Evolutionary conservation across 2,888 invertebrate genomes (phyloP).

Genomic region (Pedicia rivosa): DNA sequence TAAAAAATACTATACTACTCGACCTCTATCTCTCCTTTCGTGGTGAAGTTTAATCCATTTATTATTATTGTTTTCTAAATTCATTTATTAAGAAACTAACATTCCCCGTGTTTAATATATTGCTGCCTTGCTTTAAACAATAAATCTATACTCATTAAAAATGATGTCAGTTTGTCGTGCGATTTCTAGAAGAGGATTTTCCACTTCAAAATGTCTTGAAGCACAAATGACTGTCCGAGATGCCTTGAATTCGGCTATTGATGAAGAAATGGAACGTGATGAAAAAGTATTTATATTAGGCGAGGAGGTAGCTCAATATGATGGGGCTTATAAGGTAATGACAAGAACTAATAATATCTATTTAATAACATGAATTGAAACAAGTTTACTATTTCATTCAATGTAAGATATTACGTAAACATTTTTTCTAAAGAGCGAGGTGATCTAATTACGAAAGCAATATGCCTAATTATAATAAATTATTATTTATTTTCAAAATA

Average conservation of each 20-base stretch:
- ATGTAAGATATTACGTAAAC: constrained; percentile 3
- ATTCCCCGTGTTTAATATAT: too few species aligned
- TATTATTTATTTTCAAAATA: neutral
- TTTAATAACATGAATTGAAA: neutral
- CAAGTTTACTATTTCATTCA: neutral
- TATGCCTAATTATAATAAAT: neutral
- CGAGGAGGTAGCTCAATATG: constrained; percentile 98
- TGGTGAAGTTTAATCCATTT: too few species aligned
- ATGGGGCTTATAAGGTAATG: constrained; percentile 88
- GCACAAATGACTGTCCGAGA: constrained; percentile 83
- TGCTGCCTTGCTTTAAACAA: too few species aligned
- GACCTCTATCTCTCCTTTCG: too few species aligned
- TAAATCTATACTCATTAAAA: constrained; percentile 1
- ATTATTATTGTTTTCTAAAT: too few species aligned
- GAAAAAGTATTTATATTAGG: constrained; percentile 82
- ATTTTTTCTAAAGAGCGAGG: neutral
- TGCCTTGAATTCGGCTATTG: constrained; percentile 89
- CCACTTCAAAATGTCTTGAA: constrained; percentile 32
- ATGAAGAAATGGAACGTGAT: constrained; percentile 92
- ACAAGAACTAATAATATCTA: neutral
- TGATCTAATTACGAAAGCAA: neutral
- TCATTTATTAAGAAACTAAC: too few species aligned
- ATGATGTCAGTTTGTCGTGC: constrained; percentile 27
- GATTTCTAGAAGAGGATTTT: constrained; percentile 37
- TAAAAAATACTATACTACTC: too few species aligned